Percentiles rank a stretch among this genome's conserved stretches.
phyloP scores from a whole-genome alignment of 2,113 vertebrate genomes.

The Hippolais icterina region DNA sequence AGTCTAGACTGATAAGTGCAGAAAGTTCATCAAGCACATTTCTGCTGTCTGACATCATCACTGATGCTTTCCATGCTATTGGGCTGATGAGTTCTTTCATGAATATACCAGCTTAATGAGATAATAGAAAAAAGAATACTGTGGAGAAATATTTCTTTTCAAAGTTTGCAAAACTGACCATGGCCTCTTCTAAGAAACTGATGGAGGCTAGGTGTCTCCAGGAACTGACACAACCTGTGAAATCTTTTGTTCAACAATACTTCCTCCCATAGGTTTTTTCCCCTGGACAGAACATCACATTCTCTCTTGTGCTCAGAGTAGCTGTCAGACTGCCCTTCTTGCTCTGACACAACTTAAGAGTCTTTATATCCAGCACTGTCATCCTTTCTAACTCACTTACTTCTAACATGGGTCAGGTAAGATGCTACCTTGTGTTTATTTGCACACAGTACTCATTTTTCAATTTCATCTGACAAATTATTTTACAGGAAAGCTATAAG shows the following conservation, averaged over 20 bases:
- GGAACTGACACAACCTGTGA: neutral
- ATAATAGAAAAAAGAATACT: neutral
- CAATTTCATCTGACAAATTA: neutral
- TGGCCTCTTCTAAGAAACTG: neutral
- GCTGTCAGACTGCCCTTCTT: neutral
- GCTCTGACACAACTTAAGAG: neutral
- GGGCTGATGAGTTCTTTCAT: neutral
- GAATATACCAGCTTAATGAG: neutral
- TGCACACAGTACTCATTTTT: neutral
- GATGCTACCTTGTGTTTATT: neutral
- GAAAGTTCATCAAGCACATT: slow-evolving; percentile 13
- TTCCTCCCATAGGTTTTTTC: neutral
- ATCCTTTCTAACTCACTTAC: neutral
- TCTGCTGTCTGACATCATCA: neutral
- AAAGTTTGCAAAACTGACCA: neutral
- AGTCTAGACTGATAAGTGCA: neutral
- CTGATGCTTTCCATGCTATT: neutral
- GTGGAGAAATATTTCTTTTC: neutral
- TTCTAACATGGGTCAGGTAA: neutral
- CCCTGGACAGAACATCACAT: neutral
- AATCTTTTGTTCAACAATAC: slow-evolving; percentile 6
- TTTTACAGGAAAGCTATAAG: neutral
- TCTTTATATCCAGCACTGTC: neutral
- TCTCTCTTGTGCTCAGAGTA: slow-evolving; percentile 9
- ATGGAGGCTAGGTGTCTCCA: neutral